phyloP scores from a whole-genome alignment of 2,113 vertebrate species.

The Sprattus sprattus region DNA sequence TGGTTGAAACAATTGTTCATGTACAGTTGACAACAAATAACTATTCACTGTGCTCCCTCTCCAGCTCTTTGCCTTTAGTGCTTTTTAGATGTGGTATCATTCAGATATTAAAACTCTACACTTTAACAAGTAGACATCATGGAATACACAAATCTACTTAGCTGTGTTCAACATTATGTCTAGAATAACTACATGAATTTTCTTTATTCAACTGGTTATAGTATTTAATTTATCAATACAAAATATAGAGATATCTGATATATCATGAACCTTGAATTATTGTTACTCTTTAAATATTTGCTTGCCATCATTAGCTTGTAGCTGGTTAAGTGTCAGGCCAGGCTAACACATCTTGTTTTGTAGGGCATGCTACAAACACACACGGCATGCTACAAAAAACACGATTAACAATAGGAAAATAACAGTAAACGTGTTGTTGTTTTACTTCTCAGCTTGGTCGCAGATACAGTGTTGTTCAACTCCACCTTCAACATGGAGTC shows the following conservation, averaged over 20 bases:
- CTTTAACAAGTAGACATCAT: conserved; percentile 16
- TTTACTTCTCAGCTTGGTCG: conserved; percentile 78
- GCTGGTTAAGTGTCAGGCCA: background rate
- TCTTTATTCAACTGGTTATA: too few relatives aligned
- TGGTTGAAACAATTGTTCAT: background rate
- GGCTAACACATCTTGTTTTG: background rate
- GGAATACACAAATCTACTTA: background rate
- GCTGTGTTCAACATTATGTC: too few relatives aligned
- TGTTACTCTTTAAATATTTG: background rate
- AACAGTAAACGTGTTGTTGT: too few relatives aligned
- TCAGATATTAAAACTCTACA: conserved; percentile 45
- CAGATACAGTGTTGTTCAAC: conserved; percentile 88
- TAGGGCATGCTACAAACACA: background rate
- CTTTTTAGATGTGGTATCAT: conserved; percentile 46
- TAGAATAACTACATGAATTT: too few relatives aligned
- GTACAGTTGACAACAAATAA: conserved; percentile 54
- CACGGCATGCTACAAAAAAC: background rate
- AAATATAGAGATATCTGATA: too few relatives aligned
- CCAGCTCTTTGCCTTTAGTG: conserved; percentile 51
- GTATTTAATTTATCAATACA: too few relatives aligned
- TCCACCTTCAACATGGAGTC: conserved; percentile 90
- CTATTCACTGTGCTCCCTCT: conserved; percentile 38
- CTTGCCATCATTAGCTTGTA: background rate
- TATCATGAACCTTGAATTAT: background rate
- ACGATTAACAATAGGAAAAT: background rate